These are phyloP conservation scores for pig (Sus scrofa) DNA, from an alignment of 2,113 vertebrate species.

Conservation along the genomic window DNA sequence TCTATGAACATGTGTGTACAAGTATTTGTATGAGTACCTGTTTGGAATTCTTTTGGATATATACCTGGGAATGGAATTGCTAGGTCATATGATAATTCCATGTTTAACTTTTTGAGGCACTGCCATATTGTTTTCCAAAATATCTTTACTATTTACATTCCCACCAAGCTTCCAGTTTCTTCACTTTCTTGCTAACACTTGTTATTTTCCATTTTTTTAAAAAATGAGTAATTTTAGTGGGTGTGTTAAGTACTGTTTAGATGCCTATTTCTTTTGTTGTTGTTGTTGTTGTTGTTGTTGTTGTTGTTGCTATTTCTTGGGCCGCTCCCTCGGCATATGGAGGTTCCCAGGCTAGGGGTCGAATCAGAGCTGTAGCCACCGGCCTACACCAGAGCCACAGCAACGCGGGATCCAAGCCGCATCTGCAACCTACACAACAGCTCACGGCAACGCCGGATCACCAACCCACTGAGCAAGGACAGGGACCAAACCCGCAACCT, in stretches of 20 bases:
- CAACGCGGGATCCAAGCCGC: too few species aligned
- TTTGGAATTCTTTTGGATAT: background rate
- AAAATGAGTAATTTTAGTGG: background rate
- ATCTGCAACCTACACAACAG: too few species aligned
- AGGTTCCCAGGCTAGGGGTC: too few species aligned
- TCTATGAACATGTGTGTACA: constrained; percentile 6
- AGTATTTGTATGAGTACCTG: constrained; percentile 3
- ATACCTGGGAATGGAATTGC: background rate
- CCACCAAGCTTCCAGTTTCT: background rate
- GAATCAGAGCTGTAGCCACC: too few species aligned
- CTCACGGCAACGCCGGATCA: too few species aligned
- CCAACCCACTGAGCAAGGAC: too few species aligned
- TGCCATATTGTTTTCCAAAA: background rate
- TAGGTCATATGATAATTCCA: background rate
- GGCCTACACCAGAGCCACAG: too few species aligned
- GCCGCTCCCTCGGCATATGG: too few species aligned
- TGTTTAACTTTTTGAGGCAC: constrained; percentile 9
- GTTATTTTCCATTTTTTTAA: constrained; percentile 24
- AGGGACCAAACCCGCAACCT: too few species aligned
- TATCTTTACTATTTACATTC: background rate
- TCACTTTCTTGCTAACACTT: background rate
- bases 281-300: too few species aligned
- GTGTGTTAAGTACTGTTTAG: constrained; percentile 11
- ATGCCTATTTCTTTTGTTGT: constrained; percentile 42
- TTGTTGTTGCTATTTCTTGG: too few species aligned